phyloP scores from a whole-genome alignment of 2,113 vertebrate genomes.

The Paracanthobrama guichenoti region DNA sequence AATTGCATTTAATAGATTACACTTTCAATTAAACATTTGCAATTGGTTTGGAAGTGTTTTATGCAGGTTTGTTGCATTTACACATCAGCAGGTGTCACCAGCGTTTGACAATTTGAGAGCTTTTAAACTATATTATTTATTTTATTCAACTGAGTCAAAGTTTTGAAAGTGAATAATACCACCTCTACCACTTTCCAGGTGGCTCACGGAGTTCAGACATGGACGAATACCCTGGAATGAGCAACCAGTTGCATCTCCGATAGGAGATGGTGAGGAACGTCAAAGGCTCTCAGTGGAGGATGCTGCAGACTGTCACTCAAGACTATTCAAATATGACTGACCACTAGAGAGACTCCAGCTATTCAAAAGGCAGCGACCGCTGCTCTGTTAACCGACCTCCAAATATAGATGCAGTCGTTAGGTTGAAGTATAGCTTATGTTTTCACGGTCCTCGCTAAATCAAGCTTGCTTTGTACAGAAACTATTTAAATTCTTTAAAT shows the following conservation, averaged over 20 bases:
- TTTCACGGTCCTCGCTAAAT: not conserved
- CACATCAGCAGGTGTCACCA: too few relatives aligned
- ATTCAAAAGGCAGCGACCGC: not conserved
- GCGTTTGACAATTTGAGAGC: too few relatives aligned
- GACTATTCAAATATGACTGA: constrained; percentile 62
- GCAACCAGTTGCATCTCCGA: constrained; percentile 82
- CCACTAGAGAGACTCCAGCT: constrained; percentile 69
- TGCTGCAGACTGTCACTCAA: constrained; percentile 2
- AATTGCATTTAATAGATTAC: too few relatives aligned
- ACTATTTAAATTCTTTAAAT: not conserved
- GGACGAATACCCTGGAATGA: constrained; percentile 81
- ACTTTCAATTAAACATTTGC: too few relatives aligned
- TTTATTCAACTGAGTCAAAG: too few relatives aligned
- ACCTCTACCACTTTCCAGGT: constrained; percentile 69
- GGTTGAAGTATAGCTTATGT: not conserved
- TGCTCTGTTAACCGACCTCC: not conserved
- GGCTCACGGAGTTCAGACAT: constrained; percentile 86
- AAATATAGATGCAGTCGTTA: not conserved
- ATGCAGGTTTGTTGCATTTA: too few relatives aligned
- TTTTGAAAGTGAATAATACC: not conserved
- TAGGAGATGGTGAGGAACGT: constrained; percentile 59
- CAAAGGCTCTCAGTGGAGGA: constrained; percentile 32
- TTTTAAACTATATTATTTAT: too few relatives aligned
- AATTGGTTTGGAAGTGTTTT: too few relatives aligned
- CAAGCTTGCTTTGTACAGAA: not conserved